Conservation (phyloP, 2,888 invertebrate genomes). For the Mechanitis messenoides region DNA sequence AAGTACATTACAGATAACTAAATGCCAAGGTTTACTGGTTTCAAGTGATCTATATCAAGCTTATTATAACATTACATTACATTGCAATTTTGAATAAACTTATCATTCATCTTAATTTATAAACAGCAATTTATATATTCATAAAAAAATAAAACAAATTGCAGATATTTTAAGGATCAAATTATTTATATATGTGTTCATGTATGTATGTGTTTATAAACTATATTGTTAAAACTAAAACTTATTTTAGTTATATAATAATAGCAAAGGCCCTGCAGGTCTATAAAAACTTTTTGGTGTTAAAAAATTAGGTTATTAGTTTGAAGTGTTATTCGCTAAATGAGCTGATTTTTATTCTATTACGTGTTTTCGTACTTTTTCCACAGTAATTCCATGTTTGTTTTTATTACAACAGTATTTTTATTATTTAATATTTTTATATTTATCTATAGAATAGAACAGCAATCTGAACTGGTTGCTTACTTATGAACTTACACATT, state of each 20-base stretch:
- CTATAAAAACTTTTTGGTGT: constrained; percentile 21
- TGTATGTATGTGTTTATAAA: no score
- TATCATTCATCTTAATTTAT: not conserved
- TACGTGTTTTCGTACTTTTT: not conserved
- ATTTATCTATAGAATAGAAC: no score
- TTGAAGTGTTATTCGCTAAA: constrained; percentile 8
- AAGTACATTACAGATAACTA: constrained; percentile 23
- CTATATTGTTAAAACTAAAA: constrained; percentile 12
- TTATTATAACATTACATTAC: constrained; percentile 17
- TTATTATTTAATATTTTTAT: no score
- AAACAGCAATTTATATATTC: not conserved
- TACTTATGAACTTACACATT: no score
- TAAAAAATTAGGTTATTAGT: constrained; percentile 25
- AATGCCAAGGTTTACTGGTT: constrained; percentile 40
- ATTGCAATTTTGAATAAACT: not conserved
- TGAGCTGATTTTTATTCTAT: not conserved
- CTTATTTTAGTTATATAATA: constrained; percentile 9
- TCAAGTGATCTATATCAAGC: constrained; percentile 36
- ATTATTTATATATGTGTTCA: no score
- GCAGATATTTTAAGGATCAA: no score
- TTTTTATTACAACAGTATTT: not conserved
- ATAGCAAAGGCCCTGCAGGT: constrained; percentile 12
- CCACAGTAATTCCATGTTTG: constrained; percentile 6
- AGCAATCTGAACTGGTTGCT: no score
- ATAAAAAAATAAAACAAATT: no score